Evolutionary conservation across 2,113 vertebrate species (phyloP).

Genomic region (Ptilonorhynchus violaceus): DNA sequence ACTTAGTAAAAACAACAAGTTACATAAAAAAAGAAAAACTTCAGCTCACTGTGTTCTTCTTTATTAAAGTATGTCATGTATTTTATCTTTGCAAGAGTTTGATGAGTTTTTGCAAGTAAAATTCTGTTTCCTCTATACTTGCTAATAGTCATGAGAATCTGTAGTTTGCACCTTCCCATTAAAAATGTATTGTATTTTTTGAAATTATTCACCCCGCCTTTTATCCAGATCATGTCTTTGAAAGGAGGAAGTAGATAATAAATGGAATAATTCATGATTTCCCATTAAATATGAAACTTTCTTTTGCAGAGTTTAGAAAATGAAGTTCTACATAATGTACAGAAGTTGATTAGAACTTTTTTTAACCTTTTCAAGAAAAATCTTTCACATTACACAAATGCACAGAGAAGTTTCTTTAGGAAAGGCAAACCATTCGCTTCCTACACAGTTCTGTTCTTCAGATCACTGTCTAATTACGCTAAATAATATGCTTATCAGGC

Average conservation of each 20-base stretch:
- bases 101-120: constrained; percentile 85
- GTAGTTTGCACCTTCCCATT: constrained; percentile 86
- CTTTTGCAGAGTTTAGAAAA: constrained; percentile 95
- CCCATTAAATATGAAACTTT: constrained; percentile 99
- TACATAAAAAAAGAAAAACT: constrained; percentile 68
- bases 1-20: constrained; percentile 75
- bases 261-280: constrained; percentile 99
- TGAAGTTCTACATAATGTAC: constrained; percentile 99
- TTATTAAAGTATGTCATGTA: constrained; percentile 76
- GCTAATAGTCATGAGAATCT: constrained; percentile 88
- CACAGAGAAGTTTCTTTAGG: constrained; percentile 56
- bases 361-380: constrained; percentile 78
- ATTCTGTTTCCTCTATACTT: constrained; percentile 85
- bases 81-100: constrained; percentile 79
- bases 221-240: constrained; percentile 95
- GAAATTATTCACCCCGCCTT: constrained; percentile 92
- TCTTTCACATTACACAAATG: constrained; percentile 67
- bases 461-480: constrained; percentile 17
- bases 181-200: constrained; percentile 89
- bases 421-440: constrained; percentile 52
- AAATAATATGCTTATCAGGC: constrained; percentile 17
- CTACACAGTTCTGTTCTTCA: not conserved
- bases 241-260: constrained; percentile 96
- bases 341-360: constrained; percentile 94
- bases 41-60: constrained; percentile 61